Evolutionary conservation across 1,140 invertebrate species (phyloP), one percentile per base, ranked within the genome.

Genomic region (Aphaenogaster ashmeadi): DNA sequence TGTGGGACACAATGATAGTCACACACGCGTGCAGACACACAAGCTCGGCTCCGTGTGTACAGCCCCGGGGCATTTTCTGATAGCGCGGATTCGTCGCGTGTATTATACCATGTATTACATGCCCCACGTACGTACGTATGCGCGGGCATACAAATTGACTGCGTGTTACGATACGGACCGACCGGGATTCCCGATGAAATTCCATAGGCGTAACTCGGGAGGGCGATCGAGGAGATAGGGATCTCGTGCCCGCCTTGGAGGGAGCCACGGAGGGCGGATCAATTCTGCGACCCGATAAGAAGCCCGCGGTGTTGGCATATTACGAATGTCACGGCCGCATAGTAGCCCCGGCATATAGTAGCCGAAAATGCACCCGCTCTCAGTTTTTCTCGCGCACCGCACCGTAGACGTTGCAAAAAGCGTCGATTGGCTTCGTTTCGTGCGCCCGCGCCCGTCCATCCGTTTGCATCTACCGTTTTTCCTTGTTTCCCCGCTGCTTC

Each of bases 41-140:
- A 18, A 5, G 11, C 62, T 18, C 36, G 50, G 8, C 71, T 27
- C 3, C 18, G 38, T 56, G 77, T 75, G 72, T 21, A 69, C 21
- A 64, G 15, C 27, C 47, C 50, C 8, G 18, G 64, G 64, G 78
- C 13, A 81, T 86, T 86, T 86, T 86, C 77, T 81, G 62, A 81
- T 86, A 81, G 78, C 50, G 52, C 27, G 64, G 64, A 58, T 79
- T 80, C 62, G 77, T 81, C 85, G 85, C 64, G 75, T 86, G 77
- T 81, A 69, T 86, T 80, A 81, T 86, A 81, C 64, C 85, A 67
- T 83, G 80, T 84, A 84, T 75, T 75, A 84, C 80, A 84, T 84
- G 80, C 69, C 56, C 56, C 54, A 62, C 69, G 69, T 84, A 84
- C 67, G 67, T 83, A 83, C 41, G 80, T 62, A 62, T 47, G 44